phyloP scores from a whole-genome alignment of 2,113 vertebrate species.

The Tetrao urogallus region DNA sequence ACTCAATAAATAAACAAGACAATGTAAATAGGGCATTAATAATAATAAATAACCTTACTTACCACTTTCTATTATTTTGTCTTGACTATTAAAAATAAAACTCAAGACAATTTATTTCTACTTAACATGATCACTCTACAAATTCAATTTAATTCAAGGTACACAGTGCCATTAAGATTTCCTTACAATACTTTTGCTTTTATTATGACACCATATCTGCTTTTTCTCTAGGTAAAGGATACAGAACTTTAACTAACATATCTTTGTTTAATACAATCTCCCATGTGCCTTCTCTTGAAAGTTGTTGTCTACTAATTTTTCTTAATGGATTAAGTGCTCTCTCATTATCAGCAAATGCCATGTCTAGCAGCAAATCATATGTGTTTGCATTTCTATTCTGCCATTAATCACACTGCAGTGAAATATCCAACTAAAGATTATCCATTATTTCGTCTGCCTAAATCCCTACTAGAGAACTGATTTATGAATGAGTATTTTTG shows the following conservation, averaged over 20 bases:
- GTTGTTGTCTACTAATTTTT: slow-evolving; percentile 22
- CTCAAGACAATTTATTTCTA: neutral
- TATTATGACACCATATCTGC: slow-evolving; percentile 56
- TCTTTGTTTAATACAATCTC: slow-evolving; percentile 30
- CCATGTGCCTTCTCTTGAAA: slow-evolving; percentile 5
- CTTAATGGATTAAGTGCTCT: slow-evolving; percentile 65
- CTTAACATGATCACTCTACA: neutral
- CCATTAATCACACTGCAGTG: slow-evolving; percentile 54
- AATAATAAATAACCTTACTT: neutral
- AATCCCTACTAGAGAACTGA: slow-evolving; percentile 39
- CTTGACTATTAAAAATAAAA: slow-evolving; percentile 36
- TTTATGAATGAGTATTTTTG: slow-evolving; percentile 24
- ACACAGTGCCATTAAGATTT: neutral
- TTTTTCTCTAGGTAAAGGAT: slow-evolving; percentile 41
- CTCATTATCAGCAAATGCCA: slow-evolving; percentile 64
- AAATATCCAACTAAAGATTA: slow-evolving; percentile 47
- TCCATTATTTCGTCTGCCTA: neutral
- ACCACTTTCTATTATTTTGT: neutral
- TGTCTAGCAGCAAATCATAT: slow-evolving; percentile 61
- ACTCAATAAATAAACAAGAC: neutral
- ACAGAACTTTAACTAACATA: slow-evolving; percentile 18
- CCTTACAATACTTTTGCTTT: slow-evolving; percentile 29
- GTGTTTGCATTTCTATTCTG: slow-evolving; percentile 57
- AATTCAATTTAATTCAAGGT: neutral
- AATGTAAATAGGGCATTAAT: neutral